phyloP scores from a whole-genome alignment of 2,113 vertebrate genomes.

The Cryptotis parvus region DNA sequence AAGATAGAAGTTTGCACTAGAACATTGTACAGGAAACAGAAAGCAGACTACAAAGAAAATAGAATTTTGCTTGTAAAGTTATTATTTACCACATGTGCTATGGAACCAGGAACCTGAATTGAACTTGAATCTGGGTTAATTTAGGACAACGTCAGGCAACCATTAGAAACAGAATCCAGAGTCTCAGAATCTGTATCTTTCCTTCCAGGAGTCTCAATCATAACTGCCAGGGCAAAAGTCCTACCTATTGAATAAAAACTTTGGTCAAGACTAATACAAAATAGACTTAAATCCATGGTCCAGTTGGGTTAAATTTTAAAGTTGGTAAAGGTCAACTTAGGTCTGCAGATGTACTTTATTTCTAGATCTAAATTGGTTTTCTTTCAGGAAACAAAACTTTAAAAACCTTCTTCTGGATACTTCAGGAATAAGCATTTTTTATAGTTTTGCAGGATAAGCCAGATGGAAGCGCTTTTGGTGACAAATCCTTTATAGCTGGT shows the following conservation, averaged over 20 bases:
- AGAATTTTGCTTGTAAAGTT: background rate
- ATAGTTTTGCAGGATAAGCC: slow-evolving; percentile 50
- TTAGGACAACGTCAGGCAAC: slow-evolving; percentile 51
- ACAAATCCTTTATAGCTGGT: slow-evolving; percentile 36
- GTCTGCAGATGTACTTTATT: slow-evolving; percentile 49
- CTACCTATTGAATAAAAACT: background rate
- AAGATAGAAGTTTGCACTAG: slow-evolving; percentile 6
- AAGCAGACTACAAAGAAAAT: background rate
- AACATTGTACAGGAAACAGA: slow-evolving; percentile 60
- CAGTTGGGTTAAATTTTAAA: slow-evolving; percentile 1
- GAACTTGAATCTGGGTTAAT: slow-evolving; percentile 56
- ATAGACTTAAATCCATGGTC: background rate
- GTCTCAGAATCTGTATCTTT: background rate
- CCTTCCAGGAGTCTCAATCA: background rate
- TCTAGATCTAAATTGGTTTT: slow-evolving; percentile 35
- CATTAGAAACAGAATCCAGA: slow-evolving; percentile 53
- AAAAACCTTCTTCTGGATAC: slow-evolving; percentile 57
- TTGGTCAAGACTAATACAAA: slow-evolving; percentile 24
- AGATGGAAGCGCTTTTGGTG: slow-evolving; percentile 58
- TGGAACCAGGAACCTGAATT: slow-evolving; percentile 43
- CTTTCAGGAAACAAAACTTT: slow-evolving; percentile 54
- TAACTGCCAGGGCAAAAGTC: background rate
- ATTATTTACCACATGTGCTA: slow-evolving; percentile 40
- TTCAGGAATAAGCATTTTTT: slow-evolving; percentile 60
- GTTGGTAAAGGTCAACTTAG: slow-evolving; percentile 47